Evolutionary conservation across 1,140 invertebrate species (phyloP).

Genomic region (Drosophila kurseongensis): DNA sequence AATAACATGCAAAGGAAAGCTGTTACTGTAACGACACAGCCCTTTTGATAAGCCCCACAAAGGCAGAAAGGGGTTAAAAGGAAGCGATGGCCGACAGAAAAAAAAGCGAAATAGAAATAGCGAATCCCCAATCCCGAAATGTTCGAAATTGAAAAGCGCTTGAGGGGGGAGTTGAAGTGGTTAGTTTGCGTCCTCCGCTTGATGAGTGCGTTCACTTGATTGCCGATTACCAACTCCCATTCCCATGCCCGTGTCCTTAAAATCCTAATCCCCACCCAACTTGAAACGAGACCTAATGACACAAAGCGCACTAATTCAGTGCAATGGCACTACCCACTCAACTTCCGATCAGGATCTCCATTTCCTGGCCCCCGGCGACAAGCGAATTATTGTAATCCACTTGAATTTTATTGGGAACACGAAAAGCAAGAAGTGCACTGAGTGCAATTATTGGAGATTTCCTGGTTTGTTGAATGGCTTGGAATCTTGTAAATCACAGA

Average conservation of each 20-base stretch:
- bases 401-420: constrained; percentile 59
- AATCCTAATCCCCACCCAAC: constrained; percentile 35
- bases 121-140: constrained; percentile 59
- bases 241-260: background rate
- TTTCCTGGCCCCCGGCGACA: constrained; percentile 12
- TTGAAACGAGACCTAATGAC: constrained; percentile 78
- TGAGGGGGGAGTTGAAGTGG: constrained; percentile 17
- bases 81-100: constrained; percentile 19
- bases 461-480: constrained; percentile 18
- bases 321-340: constrained; percentile 9
- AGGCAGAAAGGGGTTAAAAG: constrained; percentile 42
- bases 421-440: constrained; percentile 19
- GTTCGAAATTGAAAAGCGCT: constrained; percentile 67
- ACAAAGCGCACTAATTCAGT: constrained; percentile 78
- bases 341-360: constrained; percentile 8
- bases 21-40: constrained; percentile 51
- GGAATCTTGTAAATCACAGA: constrained; percentile 17
- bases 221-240: constrained; percentile 28
- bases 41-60: constrained; percentile 68
- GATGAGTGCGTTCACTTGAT: constrained; percentile 76
- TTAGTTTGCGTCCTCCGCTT: constrained; percentile 40
- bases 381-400: constrained; percentile 76
- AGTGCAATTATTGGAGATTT: constrained; percentile 58
- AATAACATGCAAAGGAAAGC: constrained; percentile 56
- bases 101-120: constrained; percentile 21